Percentiles rank a stretch among this genome's conserved stretches.
These are phyloP conservation scores for Lathronympha strigana DNA, from an alignment of 2,888 invertebrate species.

Conservation along the genomic window DNA sequence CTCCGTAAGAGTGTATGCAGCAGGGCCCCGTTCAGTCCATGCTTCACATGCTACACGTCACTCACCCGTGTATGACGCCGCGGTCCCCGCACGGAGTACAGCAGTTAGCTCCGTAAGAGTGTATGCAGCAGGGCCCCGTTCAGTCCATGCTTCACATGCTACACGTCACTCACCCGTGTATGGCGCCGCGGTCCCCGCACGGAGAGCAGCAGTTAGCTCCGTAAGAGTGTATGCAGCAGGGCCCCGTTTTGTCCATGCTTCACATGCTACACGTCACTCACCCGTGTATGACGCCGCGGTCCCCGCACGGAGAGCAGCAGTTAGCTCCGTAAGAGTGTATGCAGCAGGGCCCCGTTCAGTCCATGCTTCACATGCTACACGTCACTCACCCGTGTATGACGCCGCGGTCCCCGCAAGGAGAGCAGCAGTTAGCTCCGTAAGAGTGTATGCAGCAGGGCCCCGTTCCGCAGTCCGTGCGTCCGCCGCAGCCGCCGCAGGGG, in stretches of 20 bases:
- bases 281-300: conserved; percentile 66
- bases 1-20: conserved; percentile 36
- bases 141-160: too few species aligned
- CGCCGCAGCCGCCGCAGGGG: conserved; percentile 61
- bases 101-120: too few species aligned
- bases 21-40: conserved; percentile 41
- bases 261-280: conserved; percentile 42
- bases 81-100: conserved; percentile 2
- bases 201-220: conserved; percentile 59
- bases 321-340: conserved; percentile 58
- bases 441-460: conserved; percentile 69
- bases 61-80: conserved; percentile 67
- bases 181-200: conserved; percentile 59
- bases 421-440: conserved; percentile 56
- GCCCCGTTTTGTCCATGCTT: conserved; percentile 53
- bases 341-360: conserved; percentile 64
- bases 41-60: not conserved
- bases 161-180: conserved; percentile 61
- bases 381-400: conserved; percentile 63
- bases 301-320: conserved; percentile 60
- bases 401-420: conserved; percentile 62
- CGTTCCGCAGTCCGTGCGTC: conserved; percentile 51
- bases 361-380: conserved; percentile 33
- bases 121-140: too few species aligned
- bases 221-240: conserved; percentile 64